Evolutionary conservation across 92 coral and sea anemone species (phyloP).

Genomic region (Scolanthus callimorphus): DNA sequence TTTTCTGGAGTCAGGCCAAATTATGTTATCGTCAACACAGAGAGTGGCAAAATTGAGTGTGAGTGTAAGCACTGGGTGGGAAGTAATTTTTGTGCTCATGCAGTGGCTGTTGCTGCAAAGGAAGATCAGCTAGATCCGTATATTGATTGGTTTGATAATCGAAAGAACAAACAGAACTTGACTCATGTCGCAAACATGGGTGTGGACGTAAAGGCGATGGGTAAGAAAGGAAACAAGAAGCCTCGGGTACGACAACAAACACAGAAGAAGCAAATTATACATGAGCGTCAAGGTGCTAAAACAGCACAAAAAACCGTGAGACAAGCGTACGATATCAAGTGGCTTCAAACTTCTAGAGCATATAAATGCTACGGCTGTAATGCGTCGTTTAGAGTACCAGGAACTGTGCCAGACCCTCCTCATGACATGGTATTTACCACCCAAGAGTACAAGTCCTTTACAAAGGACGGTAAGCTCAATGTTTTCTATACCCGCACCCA

Average conservation of each 20-base stretch:
- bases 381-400: conserved; percentile 14
- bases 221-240: conserved; percentile 4
- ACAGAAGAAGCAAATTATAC: background rate
- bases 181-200: conserved; percentile 9
- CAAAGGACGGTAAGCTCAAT: conserved; percentile 21
- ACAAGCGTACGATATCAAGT: conserved; percentile 14
- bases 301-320: background rate
- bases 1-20: conserved; percentile 16
- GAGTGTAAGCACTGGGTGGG: conserved; percentile 18
- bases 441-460: conserved; percentile 21
- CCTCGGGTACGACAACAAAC: conserved; percentile 3
- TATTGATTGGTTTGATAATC: conserved; percentile 2
- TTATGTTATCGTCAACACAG: background rate
- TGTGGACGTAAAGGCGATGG: conserved; percentile 9
- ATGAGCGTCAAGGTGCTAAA: background rate
- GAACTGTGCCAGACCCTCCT: conserved; percentile 11
- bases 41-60: conserved; percentile 15
- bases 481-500: conserved; percentile 12
- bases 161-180: conserved; percentile 10
- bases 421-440: conserved; percentile 12
- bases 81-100: conserved; percentile 16
- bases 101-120: conserved; percentile 9
- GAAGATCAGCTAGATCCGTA: conserved; percentile 3
- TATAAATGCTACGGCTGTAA: conserved; percentile 14
- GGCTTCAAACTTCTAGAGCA: conserved; percentile 20